phyloP scores from a whole-genome alignment of 1,140 invertebrate genomes.

The Aphelinus certus region DNA sequence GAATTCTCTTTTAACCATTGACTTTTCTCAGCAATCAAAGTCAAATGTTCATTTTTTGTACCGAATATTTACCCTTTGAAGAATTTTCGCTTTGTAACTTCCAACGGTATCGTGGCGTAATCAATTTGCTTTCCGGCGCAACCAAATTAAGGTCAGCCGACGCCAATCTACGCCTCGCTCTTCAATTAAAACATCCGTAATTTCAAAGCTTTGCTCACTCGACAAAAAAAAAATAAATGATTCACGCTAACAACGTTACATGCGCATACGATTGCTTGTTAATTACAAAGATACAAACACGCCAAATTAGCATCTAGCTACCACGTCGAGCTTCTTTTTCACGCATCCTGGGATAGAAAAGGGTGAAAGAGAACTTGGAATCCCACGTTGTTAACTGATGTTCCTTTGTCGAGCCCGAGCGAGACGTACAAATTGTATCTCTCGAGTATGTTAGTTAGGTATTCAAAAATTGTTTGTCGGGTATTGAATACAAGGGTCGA shows the following conservation, averaged over 20 bases:
- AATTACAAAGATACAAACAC: constrained; percentile 29
- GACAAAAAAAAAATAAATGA: neutral
- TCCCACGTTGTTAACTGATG: neutral
- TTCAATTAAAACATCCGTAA: constrained; percentile 10
- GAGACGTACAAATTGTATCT: constrained; percentile 2
- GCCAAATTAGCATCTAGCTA: constrained; percentile 21
- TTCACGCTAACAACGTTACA: neutral
- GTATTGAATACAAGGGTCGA: no score
- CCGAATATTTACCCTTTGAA: no score
- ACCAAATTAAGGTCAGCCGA: constrained; percentile 25
- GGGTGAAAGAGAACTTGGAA: neutral
- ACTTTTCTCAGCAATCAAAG: no score
- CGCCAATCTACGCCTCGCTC: neutral
- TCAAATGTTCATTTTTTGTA: no score
- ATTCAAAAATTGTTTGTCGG: no score
- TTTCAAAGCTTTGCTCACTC: constrained; percentile 4
- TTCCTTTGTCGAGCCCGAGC: neutral
- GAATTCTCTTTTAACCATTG: no score
- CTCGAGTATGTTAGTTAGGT: neutral
- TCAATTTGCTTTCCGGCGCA: constrained; percentile 23
- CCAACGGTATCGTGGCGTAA: neutral
- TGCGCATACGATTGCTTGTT: neutral
- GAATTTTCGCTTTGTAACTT: no score
- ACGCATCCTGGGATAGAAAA: neutral
- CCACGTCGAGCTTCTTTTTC: neutral